phyloP scores from a whole-genome alignment of 2,113 vertebrate species.

The Pipra filicauda region DNA sequence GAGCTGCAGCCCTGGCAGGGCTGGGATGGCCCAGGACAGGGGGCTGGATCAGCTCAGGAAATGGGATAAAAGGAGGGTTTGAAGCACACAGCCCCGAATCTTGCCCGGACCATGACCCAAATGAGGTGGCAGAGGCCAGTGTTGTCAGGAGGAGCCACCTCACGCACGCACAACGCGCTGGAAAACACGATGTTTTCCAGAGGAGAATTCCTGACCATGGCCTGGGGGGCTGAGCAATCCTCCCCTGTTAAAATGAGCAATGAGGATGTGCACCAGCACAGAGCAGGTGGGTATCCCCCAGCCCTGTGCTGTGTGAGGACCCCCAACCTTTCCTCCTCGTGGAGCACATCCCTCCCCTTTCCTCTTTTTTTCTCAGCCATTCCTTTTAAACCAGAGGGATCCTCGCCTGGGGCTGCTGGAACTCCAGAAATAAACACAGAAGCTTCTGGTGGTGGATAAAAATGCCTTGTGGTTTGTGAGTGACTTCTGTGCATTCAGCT shows the following conservation, averaged over 20 bases:
- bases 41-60: background rate
- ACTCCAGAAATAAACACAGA: slow-evolving; percentile 32
- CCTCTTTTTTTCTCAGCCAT: background rate
- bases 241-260: background rate
- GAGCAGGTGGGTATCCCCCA: background rate
- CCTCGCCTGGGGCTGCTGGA: background rate
- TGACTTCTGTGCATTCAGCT: background rate
- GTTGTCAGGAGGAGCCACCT: background rate
- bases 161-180: rapidly evolving
- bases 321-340: background rate
- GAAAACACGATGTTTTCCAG: background rate
- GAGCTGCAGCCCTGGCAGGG: background rate
- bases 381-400: background rate
- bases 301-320: rapidly evolving
- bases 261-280: background rate
- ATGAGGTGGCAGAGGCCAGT: background rate
- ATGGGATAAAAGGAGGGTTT: background rate
- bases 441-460: slow-evolving; percentile 15
- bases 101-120: background rate
- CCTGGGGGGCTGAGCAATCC: background rate
- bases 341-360: background rate
- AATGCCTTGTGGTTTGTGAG: slow-evolving; percentile 24
- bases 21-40: background rate
- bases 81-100: background rate
- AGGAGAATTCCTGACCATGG: background rate